Evolutionary conservation across 2,113 vertebrate genomes (phyloP).

Genomic region (Bubo blakistoni): DNA sequence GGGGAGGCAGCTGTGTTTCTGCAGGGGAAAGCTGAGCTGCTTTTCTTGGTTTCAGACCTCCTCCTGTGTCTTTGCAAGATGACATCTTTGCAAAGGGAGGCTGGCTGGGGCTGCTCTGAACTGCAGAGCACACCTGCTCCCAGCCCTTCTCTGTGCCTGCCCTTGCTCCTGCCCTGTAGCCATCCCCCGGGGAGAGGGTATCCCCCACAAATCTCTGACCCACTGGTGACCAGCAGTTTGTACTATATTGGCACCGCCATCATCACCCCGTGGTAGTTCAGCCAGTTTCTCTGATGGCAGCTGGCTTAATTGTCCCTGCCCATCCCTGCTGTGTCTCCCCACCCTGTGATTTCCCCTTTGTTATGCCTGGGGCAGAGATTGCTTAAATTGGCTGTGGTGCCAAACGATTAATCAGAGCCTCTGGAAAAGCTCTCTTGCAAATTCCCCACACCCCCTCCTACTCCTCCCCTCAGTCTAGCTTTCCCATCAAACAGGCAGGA

Average conservation of each 20-base stretch:
- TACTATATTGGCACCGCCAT: background rate
- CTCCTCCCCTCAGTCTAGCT: background rate
- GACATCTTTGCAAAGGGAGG: background rate
- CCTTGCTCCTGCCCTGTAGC: background rate
- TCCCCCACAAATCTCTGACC: background rate
- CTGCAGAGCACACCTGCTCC: rapidly evolving
- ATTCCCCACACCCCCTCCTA: background rate
- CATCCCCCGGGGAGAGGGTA: rapidly evolving
- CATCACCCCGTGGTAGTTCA: background rate
- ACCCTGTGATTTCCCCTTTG: slow-evolving; percentile 6
- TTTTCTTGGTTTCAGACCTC: background rate
- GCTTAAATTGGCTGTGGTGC: background rate
- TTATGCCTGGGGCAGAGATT: slow-evolving; percentile 32
- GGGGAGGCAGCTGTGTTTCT: background rate
- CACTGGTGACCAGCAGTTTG: background rate
- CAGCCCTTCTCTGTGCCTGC: background rate
- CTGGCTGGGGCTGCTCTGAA: background rate
- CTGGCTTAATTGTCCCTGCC: background rate
- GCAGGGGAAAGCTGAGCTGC: background rate
- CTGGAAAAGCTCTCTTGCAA: background rate
- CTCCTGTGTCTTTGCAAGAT: background rate
- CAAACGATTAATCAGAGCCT: background rate
- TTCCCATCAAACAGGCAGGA: background rate
- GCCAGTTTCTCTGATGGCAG: background rate
- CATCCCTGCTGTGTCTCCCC: background rate